Base-by-base conservation (phyloP, 1,140 invertebrate genomes). In the Calliphora vicina region DNA sequence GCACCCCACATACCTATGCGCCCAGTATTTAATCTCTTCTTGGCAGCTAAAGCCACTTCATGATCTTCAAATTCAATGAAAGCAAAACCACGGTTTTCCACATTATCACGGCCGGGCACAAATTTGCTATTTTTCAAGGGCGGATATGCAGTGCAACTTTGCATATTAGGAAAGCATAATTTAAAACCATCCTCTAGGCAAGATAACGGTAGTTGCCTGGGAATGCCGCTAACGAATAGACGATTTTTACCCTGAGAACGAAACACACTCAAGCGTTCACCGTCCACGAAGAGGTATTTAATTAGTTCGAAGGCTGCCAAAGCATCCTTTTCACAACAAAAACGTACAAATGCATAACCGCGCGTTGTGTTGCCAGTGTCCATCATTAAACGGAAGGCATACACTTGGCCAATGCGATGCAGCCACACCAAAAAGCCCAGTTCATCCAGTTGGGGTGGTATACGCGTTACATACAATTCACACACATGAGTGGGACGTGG, bases 391-490 rank as follows among this genome's bases (percentile, higher is more conserved):
- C 96, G 92, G 67, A 97, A 91, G 86, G 96, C 94, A 89, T 96
- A 97, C 76, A 98, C 93, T 73, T 92, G 88, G 0, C 94, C 94
- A 25, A 92, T 87, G 17, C 74, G 84, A 0, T 91, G 87, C 84
- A 97, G 96, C 1, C 97, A 86, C 0, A 95, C 95, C n/a, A 97
- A 93, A 9, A 98, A 90, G 82, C 96, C 95, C 86, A 96, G 93
- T 91, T 97, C 97, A 87, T 93, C 96, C 80, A 95, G 91, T 86
- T 96, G 93, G 13, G 95, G 90, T 0, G 96, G 96, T 12, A 98
- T 92, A 87, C 95, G 96, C 0, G 96, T 96, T 27, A 97, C 92
- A 90, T 97, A 97, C n/a, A 97, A 92, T 92, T 98, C 97, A 87
- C 93, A 94, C 5, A 93, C 93, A 83, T 93, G 93, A 2, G 89